Conservation (phyloP, 2,797 vertebrate species). For the Xyrichtys novacula region DNA sequence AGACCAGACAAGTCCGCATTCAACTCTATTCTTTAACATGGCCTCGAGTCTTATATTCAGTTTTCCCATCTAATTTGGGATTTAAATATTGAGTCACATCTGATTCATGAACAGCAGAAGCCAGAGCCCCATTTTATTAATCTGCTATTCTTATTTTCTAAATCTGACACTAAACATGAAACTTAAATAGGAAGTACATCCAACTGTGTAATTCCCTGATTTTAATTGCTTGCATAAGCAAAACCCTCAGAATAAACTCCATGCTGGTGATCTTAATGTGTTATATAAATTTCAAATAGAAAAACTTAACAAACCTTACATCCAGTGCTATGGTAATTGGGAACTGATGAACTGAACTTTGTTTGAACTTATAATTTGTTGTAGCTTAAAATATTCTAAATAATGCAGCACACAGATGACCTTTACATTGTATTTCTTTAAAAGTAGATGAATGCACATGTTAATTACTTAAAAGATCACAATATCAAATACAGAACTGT, state of each 20-base stretch:
- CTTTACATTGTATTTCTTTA: no score
- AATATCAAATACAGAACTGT: no score
- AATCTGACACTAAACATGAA: slow-evolving; percentile 33
- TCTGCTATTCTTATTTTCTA: slow-evolving; percentile 28
- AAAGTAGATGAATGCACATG: not conserved
- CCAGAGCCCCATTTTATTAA: slow-evolving; percentile 10
- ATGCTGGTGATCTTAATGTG: slow-evolving; percentile 31
- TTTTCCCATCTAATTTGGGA: slow-evolving; percentile 2
- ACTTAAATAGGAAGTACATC: slow-evolving; percentile 11
- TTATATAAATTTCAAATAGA: slow-evolving; percentile 29
- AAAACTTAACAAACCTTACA: not conserved
- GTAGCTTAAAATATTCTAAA: no score
- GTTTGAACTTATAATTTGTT: no score
- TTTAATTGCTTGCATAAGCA: slow-evolving; percentile 48
- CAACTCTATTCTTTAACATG: no score
- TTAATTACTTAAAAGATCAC: no score
- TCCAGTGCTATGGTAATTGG: no score
- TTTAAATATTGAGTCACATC: slow-evolving; percentile 27
- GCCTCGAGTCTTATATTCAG: no score
- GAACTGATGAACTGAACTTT: no score
- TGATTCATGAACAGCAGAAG: slow-evolving; percentile 29
- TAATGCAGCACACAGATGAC: no score
- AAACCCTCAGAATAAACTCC: slow-evolving; percentile 25
- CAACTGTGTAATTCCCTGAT: slow-evolving; percentile 29
- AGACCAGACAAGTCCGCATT: no score